Evolutionary conservation across 1,140 invertebrate genomes (phyloP), one percentile per base, ranked within the genome.

Genomic region (Anagrus nilaparvatae): DNA sequence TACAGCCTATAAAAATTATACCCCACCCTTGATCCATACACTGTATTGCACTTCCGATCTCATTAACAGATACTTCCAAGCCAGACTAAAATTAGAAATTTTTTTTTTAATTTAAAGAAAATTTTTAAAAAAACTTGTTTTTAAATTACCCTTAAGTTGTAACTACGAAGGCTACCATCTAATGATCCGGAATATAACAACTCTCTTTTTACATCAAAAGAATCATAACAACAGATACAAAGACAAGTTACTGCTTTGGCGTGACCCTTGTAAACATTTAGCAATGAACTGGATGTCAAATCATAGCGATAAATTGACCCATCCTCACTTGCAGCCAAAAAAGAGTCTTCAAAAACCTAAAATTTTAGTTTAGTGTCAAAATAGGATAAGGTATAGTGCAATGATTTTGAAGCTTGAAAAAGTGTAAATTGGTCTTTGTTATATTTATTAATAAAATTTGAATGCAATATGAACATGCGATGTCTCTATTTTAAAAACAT

Each of bases 1-100:
- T 72, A 3, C 76, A 77, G 13, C 76, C 76, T 18, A 77, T 69
- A 47, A 74, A 77, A 13, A 78, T 65, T 6, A 68, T 71, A 31
- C 73, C 71, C 75, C 76, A 77, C 0, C 69, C 67, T 31, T 71
- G 59, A 45, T 77, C 74, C 75, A 79, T 78, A 12, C 76, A 76
- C 46, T 77, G 75, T 50, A 78, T 71, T 1, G 75, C 67, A 54
- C 73, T 76, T 16, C 72, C 65, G 8, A 77, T 56, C 46, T 74
- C 64, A 35, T 62, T 67, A 19, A 71, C 60, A 23, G 65, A 67
- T 41, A 70, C 57, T 52, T 72, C 66, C 41, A 61, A 32, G 3
- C 73, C 74, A 23, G 61, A 74, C 76, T 78, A 52, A 25, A 58
- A 54, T 56, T 47, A 31, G 39, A 17, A 19, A 14, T 38, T 33